Percentiles rank a stretch among this genome's conserved stretches.
Evolutionary conservation across 2,888 invertebrate genomes (phyloP).

Genomic region (Gandaritis pyraliata): DNA sequence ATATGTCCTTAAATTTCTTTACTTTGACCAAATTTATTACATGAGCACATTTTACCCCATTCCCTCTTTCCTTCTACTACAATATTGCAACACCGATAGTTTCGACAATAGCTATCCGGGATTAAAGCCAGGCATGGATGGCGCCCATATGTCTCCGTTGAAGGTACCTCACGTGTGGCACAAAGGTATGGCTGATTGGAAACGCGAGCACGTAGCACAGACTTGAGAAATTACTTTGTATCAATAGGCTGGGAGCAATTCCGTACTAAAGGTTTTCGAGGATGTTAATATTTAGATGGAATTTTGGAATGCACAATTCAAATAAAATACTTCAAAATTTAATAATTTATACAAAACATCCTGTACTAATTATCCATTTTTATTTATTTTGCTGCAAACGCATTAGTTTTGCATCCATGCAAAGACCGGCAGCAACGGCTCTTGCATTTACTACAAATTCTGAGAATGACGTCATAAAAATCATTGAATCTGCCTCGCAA

Average conservation of each 20-base stretch:
- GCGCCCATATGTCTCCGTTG: constrained; percentile 54
- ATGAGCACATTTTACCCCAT: constrained; percentile 4
- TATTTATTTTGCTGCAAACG: too few species aligned
- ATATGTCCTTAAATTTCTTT: too few species aligned
- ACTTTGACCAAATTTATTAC: neutral
- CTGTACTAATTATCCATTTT: too few species aligned
- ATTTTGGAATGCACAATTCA: too few species aligned
- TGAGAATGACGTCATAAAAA: too few species aligned
- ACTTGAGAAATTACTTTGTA: constrained; percentile 43
- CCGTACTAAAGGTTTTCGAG: constrained; percentile 4
- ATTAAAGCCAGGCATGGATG: constrained; percentile 60
- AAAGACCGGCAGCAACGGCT: too few species aligned
- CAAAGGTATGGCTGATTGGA: constrained; percentile 59
- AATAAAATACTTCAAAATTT: too few species aligned
- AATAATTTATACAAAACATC: too few species aligned
- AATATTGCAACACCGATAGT: constrained; percentile 38
- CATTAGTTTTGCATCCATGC: too few species aligned
- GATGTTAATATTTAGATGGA: too few species aligned
- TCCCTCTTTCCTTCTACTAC: constrained; percentile 14
- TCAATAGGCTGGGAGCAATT: constrained; percentile 42
- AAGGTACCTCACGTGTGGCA: constrained; percentile 46
- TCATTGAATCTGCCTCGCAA: too few species aligned
- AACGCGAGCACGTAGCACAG: constrained; percentile 46
- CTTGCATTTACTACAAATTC: too few species aligned
- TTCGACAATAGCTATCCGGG: constrained; percentile 49